A percentile compares a stretch with the other conserved stretches of the same genome.
These are phyloP conservation scores for Garra rufa DNA, from an alignment of 2,113 vertebrate genomes.

Conservation along the genomic window DNA sequence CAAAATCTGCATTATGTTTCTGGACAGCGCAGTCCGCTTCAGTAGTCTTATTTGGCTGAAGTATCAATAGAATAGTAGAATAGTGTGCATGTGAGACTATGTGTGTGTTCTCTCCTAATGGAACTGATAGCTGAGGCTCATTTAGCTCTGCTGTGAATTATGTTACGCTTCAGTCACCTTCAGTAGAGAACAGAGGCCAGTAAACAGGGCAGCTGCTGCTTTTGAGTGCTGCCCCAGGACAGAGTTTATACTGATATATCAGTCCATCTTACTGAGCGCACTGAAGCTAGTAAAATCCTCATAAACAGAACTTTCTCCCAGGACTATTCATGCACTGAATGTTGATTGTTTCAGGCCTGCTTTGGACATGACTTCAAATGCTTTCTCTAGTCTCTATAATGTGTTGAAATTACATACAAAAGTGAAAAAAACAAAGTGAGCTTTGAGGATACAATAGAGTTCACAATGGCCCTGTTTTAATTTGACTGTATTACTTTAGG, in stretches of 20 bases:
- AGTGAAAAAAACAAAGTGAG: too few species aligned
- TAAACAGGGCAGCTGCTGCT: slow-evolving; percentile 56
- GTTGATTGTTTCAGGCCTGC: neutral
- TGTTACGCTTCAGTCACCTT: slow-evolving; percentile 37
- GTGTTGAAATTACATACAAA: neutral
- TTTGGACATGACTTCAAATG: slow-evolving; percentile 23
- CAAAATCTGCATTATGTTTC: slow-evolving; percentile 24
- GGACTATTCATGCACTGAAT: slow-evolving; percentile 19
- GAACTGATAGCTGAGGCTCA: slow-evolving; percentile 48
- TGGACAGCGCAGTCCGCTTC: neutral
- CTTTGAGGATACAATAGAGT: neutral
- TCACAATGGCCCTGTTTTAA: neutral
- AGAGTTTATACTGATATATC: slow-evolving; percentile 53
- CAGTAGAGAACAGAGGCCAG: slow-evolving; percentile 40
- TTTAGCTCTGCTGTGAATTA: slow-evolving; percentile 53
- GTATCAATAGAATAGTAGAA: neutral
- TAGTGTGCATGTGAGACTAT: neutral
- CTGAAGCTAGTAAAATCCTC: slow-evolving; percentile 11
- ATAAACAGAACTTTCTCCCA: slow-evolving; percentile 15
- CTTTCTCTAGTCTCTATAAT: neutral
- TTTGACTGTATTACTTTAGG: neutral
- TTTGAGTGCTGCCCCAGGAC: slow-evolving; percentile 14
- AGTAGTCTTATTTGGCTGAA: slow-evolving; percentile 12
- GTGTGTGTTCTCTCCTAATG: slow-evolving; percentile 30
- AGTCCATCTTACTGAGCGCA: slow-evolving; percentile 43